Percentiles rank a stretch among this genome's conserved stretches.
These are phyloP conservation scores for Bradypodion ventrale DNA, from an alignment of 2,797 vertebrate genomes.

Conservation along the genomic window DNA sequence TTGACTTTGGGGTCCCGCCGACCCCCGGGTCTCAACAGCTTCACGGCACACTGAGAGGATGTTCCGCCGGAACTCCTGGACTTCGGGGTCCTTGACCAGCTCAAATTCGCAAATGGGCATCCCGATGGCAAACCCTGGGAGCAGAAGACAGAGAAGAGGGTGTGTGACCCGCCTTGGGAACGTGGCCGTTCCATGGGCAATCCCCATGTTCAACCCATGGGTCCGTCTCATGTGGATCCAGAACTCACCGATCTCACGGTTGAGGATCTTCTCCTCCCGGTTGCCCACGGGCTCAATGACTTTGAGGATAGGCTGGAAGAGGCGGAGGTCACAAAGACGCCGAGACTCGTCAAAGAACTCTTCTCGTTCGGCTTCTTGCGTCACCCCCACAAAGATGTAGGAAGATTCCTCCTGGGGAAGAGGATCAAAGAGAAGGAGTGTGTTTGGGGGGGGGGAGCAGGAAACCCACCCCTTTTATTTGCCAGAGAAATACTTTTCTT, in stretches of 20 bases:
- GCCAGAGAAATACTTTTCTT: no score
- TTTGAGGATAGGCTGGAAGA: conserved; percentile 83
- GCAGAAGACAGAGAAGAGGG: neutral
- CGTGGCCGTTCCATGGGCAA: no score
- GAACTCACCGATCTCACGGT: conserved; percentile 80
- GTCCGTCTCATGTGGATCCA: rapidly evolving
- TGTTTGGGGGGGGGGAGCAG: no score
- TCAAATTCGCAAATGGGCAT: conserved; percentile 80
- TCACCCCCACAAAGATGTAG: conserved; percentile 85
- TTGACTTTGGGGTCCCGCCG: conserved; percentile 77
- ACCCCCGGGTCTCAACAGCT: conserved; percentile 77
- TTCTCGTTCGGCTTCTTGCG: conserved; percentile 83
- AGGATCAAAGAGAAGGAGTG: neutral
- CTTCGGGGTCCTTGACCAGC: conserved; percentile 75
- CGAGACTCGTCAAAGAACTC: conserved; percentile 82
- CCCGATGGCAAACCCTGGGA: conserved; percentile 46
- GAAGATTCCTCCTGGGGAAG: conserved; percentile 78
- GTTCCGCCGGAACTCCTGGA: conserved; percentile 77
- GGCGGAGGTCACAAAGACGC: conserved; percentile 79
- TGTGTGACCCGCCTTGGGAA: no score
- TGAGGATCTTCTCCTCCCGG: conserved; percentile 83
- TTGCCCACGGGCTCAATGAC: conserved; percentile 83
- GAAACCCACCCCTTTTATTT: neutral
- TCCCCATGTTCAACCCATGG: no score
- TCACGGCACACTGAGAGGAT: conserved; percentile 77